A percentile compares a stretch with the other conserved stretches of the same genome.
Conservation (phyloP, 2,797 vertebrate genomes). For the Merluccius polli region DNA sequence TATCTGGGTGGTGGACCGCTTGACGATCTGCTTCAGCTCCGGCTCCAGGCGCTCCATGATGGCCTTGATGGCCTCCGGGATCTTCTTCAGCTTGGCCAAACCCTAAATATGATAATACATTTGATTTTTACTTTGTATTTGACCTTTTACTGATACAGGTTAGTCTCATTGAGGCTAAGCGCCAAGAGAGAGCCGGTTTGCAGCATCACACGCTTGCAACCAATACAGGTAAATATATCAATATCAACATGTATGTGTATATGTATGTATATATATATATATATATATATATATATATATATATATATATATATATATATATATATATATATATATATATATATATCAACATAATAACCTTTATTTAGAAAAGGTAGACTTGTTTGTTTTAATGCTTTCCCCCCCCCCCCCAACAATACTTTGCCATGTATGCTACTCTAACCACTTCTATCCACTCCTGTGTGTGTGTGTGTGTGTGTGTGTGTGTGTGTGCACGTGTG, state of each 20-base stretch:
- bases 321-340: not conserved
- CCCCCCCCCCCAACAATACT: too few species aligned
- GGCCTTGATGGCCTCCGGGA: slow-evolving; percentile 91
- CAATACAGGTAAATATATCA: not conserved
- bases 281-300: not conserved
- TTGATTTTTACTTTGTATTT: not conserved
- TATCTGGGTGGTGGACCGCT: slow-evolving; percentile 96
- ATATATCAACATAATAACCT: too few species aligned
- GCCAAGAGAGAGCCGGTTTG: too few species aligned
- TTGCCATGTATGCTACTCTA: too few species aligned
- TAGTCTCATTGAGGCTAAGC: too few species aligned
- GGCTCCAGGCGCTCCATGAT: slow-evolving; percentile 93
- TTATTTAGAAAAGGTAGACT: too few species aligned
- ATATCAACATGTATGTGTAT: too few species aligned
- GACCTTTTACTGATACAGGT: too few species aligned
- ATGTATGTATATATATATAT: not conserved
- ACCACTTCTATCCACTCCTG: not conserved
- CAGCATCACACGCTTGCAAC: too few species aligned
- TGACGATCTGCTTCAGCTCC: slow-evolving; percentile 95
- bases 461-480: not conserved
- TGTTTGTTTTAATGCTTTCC: too few species aligned
- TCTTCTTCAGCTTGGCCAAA: slow-evolving; percentile 91
- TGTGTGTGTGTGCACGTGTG: slow-evolving; percentile 3
- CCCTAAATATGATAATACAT: slow-evolving; percentile 70
- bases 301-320: not conserved